A percentile compares a stretch with the other conserved stretches of the same genome.
Evolutionary conservation across 2,888 invertebrate genomes (phyloP).

Genomic region (Macrosoma leucophasiata): DNA sequence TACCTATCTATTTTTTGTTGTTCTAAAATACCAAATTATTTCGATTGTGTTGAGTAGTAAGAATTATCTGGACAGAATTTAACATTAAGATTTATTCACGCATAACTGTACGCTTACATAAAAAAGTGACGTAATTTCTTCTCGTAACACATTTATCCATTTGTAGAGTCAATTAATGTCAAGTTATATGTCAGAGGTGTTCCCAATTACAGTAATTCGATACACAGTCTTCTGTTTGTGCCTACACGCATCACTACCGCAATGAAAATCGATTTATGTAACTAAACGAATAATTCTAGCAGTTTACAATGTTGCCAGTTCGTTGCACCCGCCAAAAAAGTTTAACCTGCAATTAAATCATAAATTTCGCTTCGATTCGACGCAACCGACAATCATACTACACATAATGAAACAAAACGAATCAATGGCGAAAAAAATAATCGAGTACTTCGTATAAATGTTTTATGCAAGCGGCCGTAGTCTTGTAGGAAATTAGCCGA

Average conservation of each 20-base stretch:
- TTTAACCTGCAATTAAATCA: constrained; percentile 69
- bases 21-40: too few species aligned
- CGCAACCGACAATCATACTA: constrained; percentile 71
- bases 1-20: too few species aligned
- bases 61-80: too few species aligned
- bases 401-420: constrained; percentile 69
- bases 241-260: constrained; percentile 40
- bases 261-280: constrained; percentile 19
- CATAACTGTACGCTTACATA: too few species aligned
- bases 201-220: constrained; percentile 20
- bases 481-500: constrained; percentile 47
- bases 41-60: too few species aligned
- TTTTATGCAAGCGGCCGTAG: constrained; percentile 49
- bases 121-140: too few species aligned
- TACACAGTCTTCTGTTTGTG: constrained; percentile 32
- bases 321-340: constrained; percentile 40
- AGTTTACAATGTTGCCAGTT: constrained; percentile 27
- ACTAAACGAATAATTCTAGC: constrained; percentile 6
- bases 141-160: too few species aligned
- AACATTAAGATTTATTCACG: too few species aligned
- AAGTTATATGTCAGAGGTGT: too few species aligned
- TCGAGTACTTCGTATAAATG: constrained; percentile 43
- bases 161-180: too few species aligned
- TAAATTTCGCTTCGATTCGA: constrained; percentile 67
- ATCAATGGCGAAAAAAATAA: constrained; percentile 43